phyloP scores from a whole-genome alignment of 2,113 vertebrate species.

The Salvelinus namaycush region DNA sequence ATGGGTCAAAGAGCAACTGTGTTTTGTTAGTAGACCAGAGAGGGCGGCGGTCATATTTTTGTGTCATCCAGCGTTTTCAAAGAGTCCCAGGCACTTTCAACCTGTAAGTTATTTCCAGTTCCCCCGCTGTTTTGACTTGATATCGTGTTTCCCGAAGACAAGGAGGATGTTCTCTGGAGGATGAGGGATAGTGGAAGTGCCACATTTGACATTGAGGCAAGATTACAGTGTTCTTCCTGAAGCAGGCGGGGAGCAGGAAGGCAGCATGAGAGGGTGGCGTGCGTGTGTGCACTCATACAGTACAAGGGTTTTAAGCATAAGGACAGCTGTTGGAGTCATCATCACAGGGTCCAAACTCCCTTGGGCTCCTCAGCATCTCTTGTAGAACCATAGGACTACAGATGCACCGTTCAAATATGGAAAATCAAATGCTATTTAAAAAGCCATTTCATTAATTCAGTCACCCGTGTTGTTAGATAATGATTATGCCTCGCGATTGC shows the following conservation, averaged over 20 bases:
- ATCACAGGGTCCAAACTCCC: constrained; percentile 35
- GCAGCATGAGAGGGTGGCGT: constrained; percentile 47
- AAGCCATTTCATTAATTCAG: neutral
- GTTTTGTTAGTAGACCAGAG: constrained; percentile 32
- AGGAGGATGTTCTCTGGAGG: constrained; percentile 39
- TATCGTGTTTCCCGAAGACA: constrained; percentile 59
- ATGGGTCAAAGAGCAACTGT: constrained; percentile 43
- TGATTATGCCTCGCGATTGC: neutral
- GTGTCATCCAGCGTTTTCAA: constrained; percentile 49
- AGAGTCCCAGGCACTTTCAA: constrained; percentile 40
- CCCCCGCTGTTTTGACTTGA: constrained; percentile 58
- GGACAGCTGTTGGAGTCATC: constrained; percentile 67
- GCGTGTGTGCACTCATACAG: constrained; percentile 41
- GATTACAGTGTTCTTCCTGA: constrained; percentile 54
- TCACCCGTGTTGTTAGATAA: neutral
- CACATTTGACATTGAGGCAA: constrained; percentile 54
- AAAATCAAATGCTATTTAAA: neutral
- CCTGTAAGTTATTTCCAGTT: constrained; percentile 51
- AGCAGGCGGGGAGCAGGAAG: constrained; percentile 41
- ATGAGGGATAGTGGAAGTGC: constrained; percentile 49
- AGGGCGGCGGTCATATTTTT: constrained; percentile 30
- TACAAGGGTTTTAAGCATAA: constrained; percentile 32
- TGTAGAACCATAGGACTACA: constrained; percentile 2
- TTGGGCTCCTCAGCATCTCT: constrained; percentile 33
- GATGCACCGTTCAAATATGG: constrained; percentile 9